A percentile compares a stretch with the other conserved stretches of the same genome.
Conservation (phyloP, 2,113 vertebrate species). For the Poecile atricapillus region DNA sequence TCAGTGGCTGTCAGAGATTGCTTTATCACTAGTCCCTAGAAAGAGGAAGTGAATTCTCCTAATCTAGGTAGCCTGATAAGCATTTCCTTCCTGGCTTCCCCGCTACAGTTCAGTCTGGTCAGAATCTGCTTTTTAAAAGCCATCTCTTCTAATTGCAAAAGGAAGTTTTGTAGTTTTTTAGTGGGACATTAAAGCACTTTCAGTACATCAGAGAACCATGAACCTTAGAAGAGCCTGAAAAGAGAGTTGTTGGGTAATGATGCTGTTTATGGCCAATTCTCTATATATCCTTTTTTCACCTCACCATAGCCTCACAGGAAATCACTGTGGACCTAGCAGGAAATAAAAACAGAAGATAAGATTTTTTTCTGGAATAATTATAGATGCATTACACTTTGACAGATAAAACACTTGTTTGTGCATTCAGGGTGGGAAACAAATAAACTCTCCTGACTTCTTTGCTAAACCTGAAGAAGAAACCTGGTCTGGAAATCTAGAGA, state of each 20-base stretch:
- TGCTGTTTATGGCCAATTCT: background rate
- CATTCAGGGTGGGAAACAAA: accelerated
- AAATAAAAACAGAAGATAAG: background rate
- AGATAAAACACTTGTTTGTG: background rate
- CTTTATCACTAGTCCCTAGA: background rate
- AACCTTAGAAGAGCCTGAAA: background rate
- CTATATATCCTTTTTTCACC: background rate
- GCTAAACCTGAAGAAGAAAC: background rate
- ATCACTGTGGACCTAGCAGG: background rate
- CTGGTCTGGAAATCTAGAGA: background rate
- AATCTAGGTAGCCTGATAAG: background rate
- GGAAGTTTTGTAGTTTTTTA: background rate
- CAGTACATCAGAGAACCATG: background rate
- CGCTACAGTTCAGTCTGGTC: background rate
- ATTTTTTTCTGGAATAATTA: background rate
- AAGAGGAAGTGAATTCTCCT: background rate
- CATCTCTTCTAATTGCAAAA: background rate
- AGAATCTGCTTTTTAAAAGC: background rate
- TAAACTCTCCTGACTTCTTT: background rate
- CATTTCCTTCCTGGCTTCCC: background rate
- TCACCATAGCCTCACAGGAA: background rate
- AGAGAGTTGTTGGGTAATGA: background rate
- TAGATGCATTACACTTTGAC: background rate
- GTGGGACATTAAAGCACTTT: background rate
- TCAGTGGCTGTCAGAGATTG: background rate